These are phyloP conservation scores for Acromyrmex heyeri DNA, from an alignment of 1,140 invertebrate species.

Conservation along the genomic window DNA sequence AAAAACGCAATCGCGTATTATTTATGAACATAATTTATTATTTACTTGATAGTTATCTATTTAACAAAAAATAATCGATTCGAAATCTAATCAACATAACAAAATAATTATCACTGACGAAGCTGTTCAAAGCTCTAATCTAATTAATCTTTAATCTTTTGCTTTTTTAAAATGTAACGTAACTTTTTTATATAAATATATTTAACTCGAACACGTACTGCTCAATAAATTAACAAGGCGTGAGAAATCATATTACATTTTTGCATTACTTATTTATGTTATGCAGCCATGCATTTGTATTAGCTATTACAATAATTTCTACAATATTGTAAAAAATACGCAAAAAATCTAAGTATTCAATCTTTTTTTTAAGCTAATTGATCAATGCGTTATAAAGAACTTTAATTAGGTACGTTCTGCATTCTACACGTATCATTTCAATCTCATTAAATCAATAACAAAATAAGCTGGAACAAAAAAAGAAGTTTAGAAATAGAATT, in stretches of 20 bases:
- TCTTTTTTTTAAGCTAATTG: background rate
- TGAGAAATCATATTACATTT: background rate
- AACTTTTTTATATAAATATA: background rate
- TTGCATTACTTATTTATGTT: background rate
- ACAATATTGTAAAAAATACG: background rate
- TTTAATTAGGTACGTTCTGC: background rate
- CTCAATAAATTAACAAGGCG: background rate
- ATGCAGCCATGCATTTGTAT: background rate
- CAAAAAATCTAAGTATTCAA: background rate
- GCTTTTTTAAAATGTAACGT: background rate
- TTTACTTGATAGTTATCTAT: background rate
- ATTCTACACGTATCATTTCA: background rate
- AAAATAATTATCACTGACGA: conserved; percentile 15
- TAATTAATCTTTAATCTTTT: too few species aligned
- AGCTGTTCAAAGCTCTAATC: background rate
- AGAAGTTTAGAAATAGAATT: background rate
- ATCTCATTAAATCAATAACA: background rate
- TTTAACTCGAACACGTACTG: background rate
- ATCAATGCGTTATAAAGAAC: background rate
- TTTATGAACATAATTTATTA: background rate
- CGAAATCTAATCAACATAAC: background rate
- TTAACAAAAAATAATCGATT: background rate
- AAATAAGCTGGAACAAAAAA: background rate
- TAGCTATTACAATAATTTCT: background rate
- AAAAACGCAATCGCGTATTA: background rate